These are phyloP conservation scores for Morbakka virulenta DNA, from an alignment of 30 jellyfish, hydroid and myxozoan species.

Conservation along the genomic window DNA sequence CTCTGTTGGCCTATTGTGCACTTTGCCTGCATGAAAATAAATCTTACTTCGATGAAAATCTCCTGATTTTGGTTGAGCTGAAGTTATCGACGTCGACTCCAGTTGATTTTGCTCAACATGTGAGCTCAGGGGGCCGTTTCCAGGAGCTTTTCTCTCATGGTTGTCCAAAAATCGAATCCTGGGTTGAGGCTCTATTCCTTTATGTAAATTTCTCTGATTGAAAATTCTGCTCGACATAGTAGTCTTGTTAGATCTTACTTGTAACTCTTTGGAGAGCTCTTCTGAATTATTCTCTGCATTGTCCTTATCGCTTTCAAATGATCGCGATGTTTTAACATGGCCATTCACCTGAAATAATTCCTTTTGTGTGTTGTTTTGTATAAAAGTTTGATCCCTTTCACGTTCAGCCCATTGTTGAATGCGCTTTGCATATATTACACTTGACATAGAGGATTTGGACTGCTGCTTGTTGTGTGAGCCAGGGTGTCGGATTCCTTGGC, in stretches of 20 bases:
- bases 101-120: not conserved
- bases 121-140: not conserved
- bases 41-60: not conserved
- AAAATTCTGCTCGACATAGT: not conserved
- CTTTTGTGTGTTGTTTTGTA: conserved; percentile 29
- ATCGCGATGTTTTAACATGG: not conserved
- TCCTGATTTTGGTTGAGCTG: not conserved
- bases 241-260: not conserved
- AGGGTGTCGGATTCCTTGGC: not conserved
- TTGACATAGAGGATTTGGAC: not conserved
- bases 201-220: not conserved
- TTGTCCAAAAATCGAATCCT: not conserved
- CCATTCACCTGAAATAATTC: not conserved
- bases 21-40: not conserved
- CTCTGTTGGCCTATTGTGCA: not conserved
- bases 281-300: not conserved
- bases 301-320: not conserved
- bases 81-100: not conserved
- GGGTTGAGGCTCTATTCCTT: not conserved
- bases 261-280: not conserved
- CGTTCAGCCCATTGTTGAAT: conserved; percentile 49
- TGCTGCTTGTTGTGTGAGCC: not conserved
- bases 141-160: not conserved
- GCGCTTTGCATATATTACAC: conserved; percentile 22
- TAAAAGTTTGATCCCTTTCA: conserved; percentile 30